Evolutionary conservation across 2,888 invertebrate genomes (phyloP), one percentile per base, ranked within the genome.

Genomic region (Yponomeuta sedellus): DNA sequence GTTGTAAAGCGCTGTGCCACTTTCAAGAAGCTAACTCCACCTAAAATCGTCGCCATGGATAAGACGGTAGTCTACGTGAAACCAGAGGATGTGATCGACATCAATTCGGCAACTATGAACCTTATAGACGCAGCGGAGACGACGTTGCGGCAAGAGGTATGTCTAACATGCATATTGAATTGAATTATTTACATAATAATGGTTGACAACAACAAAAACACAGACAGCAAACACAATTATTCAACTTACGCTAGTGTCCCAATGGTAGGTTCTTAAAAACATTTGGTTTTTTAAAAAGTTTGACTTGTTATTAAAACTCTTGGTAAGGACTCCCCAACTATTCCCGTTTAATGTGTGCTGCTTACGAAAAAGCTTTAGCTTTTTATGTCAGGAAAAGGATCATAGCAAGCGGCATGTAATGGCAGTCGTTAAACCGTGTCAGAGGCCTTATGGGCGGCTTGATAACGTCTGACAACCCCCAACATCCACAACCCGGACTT

Each of bases 51-150:
- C 16, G 74, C 81, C 1, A 82, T 88, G 79, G 88, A 88, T 28
- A 73, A 85, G 0, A 88, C 88, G 0, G 79, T 90, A 0, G 85
- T 91, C 1, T 88, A 80, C 65, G 75, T 80, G 68, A 85, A 87
- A 67, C 66, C 74, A 2, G 86, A 87, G 0, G 86, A 87, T 10
- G 80, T 88, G 22, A 91, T 91, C 66, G 91, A 91, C 73, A 91
- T 91, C 34, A 91, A 91, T 71, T 86, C 90, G 2, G 91, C 90
- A 5, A 91, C 91, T 11, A 71, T 89, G 70, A 88, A 83, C 70
- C 78, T 91, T 62, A 80, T 90, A 57, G 86, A 85, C 71, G 73
- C 81, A 10, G 74, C 73, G 34, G 89, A 88, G 3, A 79, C 70
- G 61, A 81, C 80, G 1, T 68, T 77, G 64, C 78, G 78, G 56